Percentiles rank a stretch among this genome's conserved stretches.
Conservation (phyloP, 2,113 vertebrate species). For the Podilymbus podiceps region DNA sequence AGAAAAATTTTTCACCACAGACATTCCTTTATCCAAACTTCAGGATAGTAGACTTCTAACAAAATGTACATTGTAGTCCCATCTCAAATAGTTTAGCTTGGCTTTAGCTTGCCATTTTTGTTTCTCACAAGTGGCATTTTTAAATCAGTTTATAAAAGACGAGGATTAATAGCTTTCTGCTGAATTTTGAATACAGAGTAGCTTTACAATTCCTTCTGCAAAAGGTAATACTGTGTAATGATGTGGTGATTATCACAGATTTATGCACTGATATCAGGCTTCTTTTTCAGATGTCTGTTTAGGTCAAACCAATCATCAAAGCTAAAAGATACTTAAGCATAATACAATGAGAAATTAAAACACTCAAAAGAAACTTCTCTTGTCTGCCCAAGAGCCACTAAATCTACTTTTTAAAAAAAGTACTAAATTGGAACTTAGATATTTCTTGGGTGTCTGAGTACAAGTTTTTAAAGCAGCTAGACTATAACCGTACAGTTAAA, state of each 20-base stretch:
- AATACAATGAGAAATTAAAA: slow-evolving; percentile 9
- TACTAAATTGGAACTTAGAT: not conserved
- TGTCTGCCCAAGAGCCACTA: not conserved
- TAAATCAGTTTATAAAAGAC: not conserved
- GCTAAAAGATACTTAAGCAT: slow-evolving; percentile 6
- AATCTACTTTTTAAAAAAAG: not conserved
- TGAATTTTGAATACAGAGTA: not conserved
- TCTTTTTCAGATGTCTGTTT: not conserved
- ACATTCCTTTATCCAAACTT: not conserved
- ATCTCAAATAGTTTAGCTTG: not conserved
- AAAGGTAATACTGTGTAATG: not conserved
- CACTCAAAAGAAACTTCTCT: not conserved
- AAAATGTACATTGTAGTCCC: not conserved
- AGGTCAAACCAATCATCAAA: slow-evolving; percentile 5
- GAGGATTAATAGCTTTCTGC: not conserved
- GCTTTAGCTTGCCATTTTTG: not conserved
- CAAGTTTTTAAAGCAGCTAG: not conserved
- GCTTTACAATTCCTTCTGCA: not conserved
- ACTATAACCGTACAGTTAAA: slow-evolving; percentile 6
- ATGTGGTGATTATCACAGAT: not conserved
- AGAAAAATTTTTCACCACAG: not conserved
- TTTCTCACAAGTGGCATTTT: not conserved
- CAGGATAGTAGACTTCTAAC: not conserved
- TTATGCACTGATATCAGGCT: not conserved
- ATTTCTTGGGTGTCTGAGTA: not conserved